Base-by-base conservation (phyloP, 2,888 invertebrate genomes). In the Lasioglossum marginatum region DNA sequence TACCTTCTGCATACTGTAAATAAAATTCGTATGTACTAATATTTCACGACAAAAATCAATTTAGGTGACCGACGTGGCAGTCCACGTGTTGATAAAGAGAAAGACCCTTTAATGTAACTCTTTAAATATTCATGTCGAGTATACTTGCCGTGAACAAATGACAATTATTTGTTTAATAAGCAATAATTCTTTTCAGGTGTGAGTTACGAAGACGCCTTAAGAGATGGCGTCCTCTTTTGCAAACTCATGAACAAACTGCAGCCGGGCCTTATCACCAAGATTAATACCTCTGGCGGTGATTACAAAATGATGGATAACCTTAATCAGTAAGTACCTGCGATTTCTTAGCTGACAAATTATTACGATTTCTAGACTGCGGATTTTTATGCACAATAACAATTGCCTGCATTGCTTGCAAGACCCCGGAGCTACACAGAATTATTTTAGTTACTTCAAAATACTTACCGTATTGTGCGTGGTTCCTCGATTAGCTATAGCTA, bases 231-330 rank as follows among this genome's bases (percentile, higher is more conserved):
- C 91, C 96, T 98, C 75, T 96, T 99, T 1, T 99, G 98, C 96
- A 97, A 97, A 93, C 96, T 99, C 90, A 99, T 99, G 97, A 99
- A 99, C 96, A 97, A 97, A 90, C 96, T 99, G 27, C 96, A 97
- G 92, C 98, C 99, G 0, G 99, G 98, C 77, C 96, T 97, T 93
- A 97, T 99, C 92, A 96, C 97, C 88, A 98, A 97, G 95, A 97
- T 99, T 93, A 98, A 98, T 95, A 96, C 97, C 43, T 97, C 97
- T 1, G 98, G 98, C 12, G 98, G 98, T 6, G 98, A 99, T 93
- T 99, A 99, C 96, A 99, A 99, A 94, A 97, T 98, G 96, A 99
- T 99, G 99, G 99, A 99, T 94, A 99, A 99, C 94, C 97, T 99
- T 86, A 98, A 97, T 95, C 98, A 98, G 97, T 99, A 95, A 96